phyloP scores from a whole-genome alignment of 1,140 invertebrate species.

The Chironomus tepperi region DNA sequence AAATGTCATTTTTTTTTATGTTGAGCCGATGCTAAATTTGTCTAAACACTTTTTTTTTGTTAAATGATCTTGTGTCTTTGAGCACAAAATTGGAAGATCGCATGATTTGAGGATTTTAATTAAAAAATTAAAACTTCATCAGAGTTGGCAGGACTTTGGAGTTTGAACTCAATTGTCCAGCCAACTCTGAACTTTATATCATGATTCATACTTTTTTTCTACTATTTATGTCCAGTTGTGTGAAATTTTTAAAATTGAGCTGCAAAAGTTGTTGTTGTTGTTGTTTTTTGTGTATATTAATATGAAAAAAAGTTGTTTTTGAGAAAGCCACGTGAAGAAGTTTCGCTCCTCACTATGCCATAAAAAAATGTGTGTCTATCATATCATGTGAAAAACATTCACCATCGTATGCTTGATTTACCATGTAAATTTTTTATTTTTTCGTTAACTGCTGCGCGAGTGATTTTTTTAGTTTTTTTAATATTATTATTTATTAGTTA shows the following conservation, averaged over 20 bases:
- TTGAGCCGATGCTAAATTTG: neutral
- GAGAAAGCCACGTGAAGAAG: neutral
- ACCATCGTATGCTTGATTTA: neutral
- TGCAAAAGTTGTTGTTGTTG: neutral
- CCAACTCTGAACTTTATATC: too few species aligned
- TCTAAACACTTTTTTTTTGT: neutral
- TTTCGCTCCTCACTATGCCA: neutral
- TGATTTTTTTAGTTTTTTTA: neutral
- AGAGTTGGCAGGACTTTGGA: too few species aligned
- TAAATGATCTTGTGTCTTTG: neutral
- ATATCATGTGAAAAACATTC: neutral
- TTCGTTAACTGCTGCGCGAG: constrained; percentile 18
- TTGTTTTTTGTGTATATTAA: neutral
- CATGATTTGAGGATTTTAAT: neutral
- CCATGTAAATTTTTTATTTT: neutral
- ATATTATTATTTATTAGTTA: too few species aligned
- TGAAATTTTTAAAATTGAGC: neutral
- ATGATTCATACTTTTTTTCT: too few species aligned
- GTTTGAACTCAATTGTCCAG: too few species aligned
- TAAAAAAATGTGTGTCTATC: neutral
- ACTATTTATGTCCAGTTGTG: neutral
- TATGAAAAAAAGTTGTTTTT: neutral
- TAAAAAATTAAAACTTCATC: neutral
- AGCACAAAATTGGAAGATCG: neutral
- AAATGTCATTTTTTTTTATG: neutral